These are phyloP conservation scores for Psephotus haematonotus DNA, from an alignment of 2,113 vertebrate genomes.

Conservation along the genomic window DNA sequence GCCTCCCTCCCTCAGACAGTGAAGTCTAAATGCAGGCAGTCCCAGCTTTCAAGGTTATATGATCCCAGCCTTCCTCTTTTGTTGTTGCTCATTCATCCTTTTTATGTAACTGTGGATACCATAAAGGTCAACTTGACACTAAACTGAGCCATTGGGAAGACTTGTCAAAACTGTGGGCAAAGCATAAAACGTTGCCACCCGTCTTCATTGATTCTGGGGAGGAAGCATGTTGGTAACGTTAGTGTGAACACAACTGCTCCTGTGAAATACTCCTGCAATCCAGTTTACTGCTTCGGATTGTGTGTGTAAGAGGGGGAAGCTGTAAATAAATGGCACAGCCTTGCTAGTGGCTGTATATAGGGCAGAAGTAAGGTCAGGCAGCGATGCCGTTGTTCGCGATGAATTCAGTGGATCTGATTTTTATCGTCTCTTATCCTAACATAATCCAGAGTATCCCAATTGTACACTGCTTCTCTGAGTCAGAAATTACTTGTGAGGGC, in stretches of 20 bases:
- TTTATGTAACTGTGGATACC: constrained; percentile 46
- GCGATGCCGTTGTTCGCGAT: background rate
- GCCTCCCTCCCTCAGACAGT: background rate
- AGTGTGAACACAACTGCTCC: background rate
- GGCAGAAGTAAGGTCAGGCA: background rate
- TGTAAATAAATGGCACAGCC: background rate
- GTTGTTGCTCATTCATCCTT: constrained; percentile 53
- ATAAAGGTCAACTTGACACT: constrained; percentile 28
- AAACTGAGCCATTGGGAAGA: constrained; percentile 8
- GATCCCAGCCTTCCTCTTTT: constrained; percentile 28
- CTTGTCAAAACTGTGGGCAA: background rate
- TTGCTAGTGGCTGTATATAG: background rate
- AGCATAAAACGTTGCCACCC: background rate
- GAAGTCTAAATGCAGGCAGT: background rate
- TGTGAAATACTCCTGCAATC: background rate
- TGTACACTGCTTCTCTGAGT: background rate
- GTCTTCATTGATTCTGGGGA: background rate
- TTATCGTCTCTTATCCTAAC: background rate
- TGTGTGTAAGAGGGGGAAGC: background rate
- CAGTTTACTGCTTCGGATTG: background rate
- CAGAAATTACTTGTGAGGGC: background rate
- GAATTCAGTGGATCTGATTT: background rate
- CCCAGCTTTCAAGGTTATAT: background rate
- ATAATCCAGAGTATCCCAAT: background rate
- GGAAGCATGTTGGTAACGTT: background rate